Base-by-base conservation (phyloP, 2,113 vertebrate genomes). In the Lucifuga dentata region DNA sequence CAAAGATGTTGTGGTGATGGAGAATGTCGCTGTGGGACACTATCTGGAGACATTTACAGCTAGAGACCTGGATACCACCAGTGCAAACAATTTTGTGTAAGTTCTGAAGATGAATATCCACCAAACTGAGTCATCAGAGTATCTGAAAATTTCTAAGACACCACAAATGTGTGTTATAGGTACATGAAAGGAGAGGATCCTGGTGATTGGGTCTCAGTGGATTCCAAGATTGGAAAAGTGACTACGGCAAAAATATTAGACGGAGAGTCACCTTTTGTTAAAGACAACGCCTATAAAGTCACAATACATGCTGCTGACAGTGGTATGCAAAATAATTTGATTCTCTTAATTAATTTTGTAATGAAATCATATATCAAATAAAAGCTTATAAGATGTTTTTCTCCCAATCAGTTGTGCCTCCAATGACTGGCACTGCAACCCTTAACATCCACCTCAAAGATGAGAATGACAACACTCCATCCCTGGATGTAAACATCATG, bases 231-330 rank as follows among this genome's bases (percentile, higher is more conserved):
- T 6, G 93, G 93, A 35, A 26, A 72, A 26, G 24, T 93, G 23
- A 85, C 43, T 20, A 87, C 86, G 43, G 19, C 20, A n/a, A 76
- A 86, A 7, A 1, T 3, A 10, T 1, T 91, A 19, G 92, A 93
- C 75, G 62, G 91, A 75, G 92, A 93, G 70, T 91, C 92, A 5
- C 0, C 41, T 3, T 69, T 64, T 32, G 80, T 90, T 38, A 70
- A 53, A 7, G 20, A 89, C 40, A 65, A 19, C 32, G 26, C 67
- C n/a, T 93, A 93, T 33, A 68, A 9, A 0, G 62, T 81, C 41
- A 85, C 73, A 23, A 1, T 92, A 17, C 19, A 15, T 40, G 91
- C 89, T 41, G 56, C 89, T 49, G 84, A 92, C n/a, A 1, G 88
- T 15, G 91, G 92, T 93, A 86, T 11, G 16, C 8, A 3, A 6